Evolutionary conservation across 2,888 invertebrate species (phyloP), one percentile per base, ranked within the genome.

Genomic region (Orchesellides sinensis): DNA sequence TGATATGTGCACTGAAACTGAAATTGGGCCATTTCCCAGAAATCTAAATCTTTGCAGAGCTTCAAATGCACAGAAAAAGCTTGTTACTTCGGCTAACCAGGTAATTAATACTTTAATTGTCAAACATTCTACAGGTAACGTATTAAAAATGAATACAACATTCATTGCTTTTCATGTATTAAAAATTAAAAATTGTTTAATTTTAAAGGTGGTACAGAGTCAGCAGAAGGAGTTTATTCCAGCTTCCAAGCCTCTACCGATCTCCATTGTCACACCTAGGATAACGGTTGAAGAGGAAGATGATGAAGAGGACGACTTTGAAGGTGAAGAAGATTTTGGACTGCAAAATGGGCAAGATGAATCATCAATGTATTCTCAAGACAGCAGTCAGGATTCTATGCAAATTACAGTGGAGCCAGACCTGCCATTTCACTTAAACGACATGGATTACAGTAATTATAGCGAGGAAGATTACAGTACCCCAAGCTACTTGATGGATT

Each of bases 381-480:
- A 68, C 10, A 32, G 52, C 52, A 25, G 35, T 8, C 45, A 54
- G 0, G 61, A 73, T 19, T 54, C 68, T 8, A 59, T 63, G 65
- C 75, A 84, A 68, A 78, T 84, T 32, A 78, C 77, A 0, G 77
- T 82, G 10, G 82, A 84, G 29, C 78, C 74, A 0, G 82, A 83
- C 6, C 61, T 79, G 1, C 82, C 78, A 12, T 78, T 73, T 63
- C 56, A 73, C 52, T 65, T 73, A 12, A 77, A 69, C n/a, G 83
- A 83, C 56, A 54, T 47, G 17, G 56, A 72, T 40, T 77, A 77
- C 14, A 40, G n/a, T n/a, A 66, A 77, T 27, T 54, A 82, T 14
- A 61, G 52, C 25, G 68, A 72, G 1, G 32, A 73, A 0, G 81
- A 81, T n/a, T 70, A 66, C 17, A 19, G 29, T 14, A 63, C 73